Evolutionary conservation across 2,888 invertebrate species (phyloP).

Genomic region (Cenopis cana): DNA sequence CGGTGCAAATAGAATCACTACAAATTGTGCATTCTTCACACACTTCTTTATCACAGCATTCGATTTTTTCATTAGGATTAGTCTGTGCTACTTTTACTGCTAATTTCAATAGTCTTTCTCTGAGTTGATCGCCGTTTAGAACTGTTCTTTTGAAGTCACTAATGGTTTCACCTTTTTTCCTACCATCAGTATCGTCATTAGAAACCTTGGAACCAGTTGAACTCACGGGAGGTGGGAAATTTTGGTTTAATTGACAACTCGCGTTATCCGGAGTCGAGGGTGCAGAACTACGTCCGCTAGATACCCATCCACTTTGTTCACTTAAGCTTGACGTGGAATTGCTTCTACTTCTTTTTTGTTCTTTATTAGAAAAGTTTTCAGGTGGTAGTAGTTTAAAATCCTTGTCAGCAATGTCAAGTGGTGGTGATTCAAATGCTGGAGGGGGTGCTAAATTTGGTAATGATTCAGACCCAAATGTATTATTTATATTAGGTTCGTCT

Average conservation of each 20-base stretch:
- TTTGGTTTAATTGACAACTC: slow-evolving; percentile 82
- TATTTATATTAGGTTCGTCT: slow-evolving; percentile 83
- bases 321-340: slow-evolving; percentile 89
- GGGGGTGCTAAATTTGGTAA: slow-evolving; percentile 89
- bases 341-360: slow-evolving; percentile 74
- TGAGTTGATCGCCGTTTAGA: slow-evolving; percentile 87
- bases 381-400: slow-evolving; percentile 82
- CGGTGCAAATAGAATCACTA: slow-evolving; percentile 81
- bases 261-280: slow-evolving; percentile 86
- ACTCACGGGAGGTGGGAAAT: slow-evolving; percentile 68
- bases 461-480: slow-evolving; percentile 87
- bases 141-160: slow-evolving; percentile 79
- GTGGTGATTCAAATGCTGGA: slow-evolving; percentile 85
- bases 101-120: slow-evolving; percentile 87
- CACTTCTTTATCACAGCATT: slow-evolving; percentile 82
- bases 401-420: slow-evolving; percentile 79
- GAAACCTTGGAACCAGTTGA: slow-evolving; percentile 60
- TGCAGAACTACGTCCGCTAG: slow-evolving; percentile 89
- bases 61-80: slow-evolving; percentile 78
- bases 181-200: slow-evolving; percentile 59
- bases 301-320: slow-evolving; percentile 95
- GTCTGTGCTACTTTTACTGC: slow-evolving; percentile 80
- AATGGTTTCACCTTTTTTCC: slow-evolving; percentile 69
- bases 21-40: slow-evolving; percentile 82
- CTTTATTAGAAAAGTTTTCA: slow-evolving; percentile 78